Evolutionary conservation across 2,888 invertebrate species (phyloP).

Genomic region (Mesorhabditis belari): DNA sequence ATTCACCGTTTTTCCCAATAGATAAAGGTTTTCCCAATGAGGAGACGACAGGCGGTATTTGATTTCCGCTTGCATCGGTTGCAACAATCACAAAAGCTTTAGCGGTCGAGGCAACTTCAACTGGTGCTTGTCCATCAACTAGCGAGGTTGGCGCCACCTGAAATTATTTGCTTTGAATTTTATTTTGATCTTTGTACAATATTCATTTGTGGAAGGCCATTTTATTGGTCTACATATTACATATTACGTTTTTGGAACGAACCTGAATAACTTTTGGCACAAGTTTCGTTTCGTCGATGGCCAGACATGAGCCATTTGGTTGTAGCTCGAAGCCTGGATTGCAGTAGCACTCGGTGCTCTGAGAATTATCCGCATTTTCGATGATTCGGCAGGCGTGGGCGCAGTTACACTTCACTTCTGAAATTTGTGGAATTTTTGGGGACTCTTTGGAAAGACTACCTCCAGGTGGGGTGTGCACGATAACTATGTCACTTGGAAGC

Average conservation of each 20-base stretch:
- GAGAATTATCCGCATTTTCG: conserved; percentile 18
- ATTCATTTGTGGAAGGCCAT: neutral
- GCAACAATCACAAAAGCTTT: neutral
- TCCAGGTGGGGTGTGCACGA: conserved; percentile 41
- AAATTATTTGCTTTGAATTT: neutral
- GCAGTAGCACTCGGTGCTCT: conserved; percentile 42
- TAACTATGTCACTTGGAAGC: conserved; percentile 32
- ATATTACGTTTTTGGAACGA: no score
- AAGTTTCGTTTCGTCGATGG: conserved; percentile 13
- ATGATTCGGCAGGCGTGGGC: conserved; percentile 46
- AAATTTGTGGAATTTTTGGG: conserved; percentile 2
- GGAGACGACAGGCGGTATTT: neutral
- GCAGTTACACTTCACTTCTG: conserved; percentile 46
- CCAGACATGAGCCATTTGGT: conserved; percentile 36
- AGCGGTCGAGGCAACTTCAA: neutral
- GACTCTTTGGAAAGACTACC: conserved; percentile 15
- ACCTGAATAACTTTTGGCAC: conserved; percentile 19
- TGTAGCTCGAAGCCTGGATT: conserved; percentile 41
- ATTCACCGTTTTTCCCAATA: neutral
- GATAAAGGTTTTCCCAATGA: neutral
- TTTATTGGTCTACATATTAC: neutral
- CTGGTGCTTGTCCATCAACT: neutral
- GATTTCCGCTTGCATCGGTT: neutral
- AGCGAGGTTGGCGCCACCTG: neutral
- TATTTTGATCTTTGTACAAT: neutral